phyloP scores from a whole-genome alignment of 2,113 vertebrate genomes.

The Lagopus leucura region DNA sequence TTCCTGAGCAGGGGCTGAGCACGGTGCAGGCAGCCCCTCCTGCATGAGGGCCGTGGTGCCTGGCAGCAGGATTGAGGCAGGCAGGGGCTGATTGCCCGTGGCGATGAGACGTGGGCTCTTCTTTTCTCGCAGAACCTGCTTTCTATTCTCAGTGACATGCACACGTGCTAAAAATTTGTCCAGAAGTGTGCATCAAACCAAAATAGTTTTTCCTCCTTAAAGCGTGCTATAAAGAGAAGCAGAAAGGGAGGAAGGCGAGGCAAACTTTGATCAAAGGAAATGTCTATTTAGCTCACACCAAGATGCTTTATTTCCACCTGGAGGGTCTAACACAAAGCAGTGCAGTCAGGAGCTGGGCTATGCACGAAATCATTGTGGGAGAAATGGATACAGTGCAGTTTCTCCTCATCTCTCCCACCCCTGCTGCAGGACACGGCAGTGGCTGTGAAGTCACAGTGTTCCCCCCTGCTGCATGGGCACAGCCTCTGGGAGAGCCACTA shows the following conservation, averaged over 20 bases:
- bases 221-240: neutral
- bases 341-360: neutral
- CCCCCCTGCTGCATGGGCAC: neutral
- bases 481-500: neutral
- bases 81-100: no score
- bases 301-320: neutral
- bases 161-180: neutral
- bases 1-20: no score
- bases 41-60: no score
- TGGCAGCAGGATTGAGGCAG: no score
- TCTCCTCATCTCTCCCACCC: accelerated
- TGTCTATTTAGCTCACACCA: neutral
- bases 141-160: neutral
- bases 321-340: neutral
- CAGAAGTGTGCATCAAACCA: neutral
- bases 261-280: neutral
- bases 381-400: accelerated
- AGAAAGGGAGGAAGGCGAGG: neutral
- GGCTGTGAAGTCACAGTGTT: neutral
- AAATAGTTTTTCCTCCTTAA: neutral
- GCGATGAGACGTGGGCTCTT: no score
- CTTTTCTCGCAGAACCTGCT: neutral
- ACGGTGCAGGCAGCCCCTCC: accelerated
- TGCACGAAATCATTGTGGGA: neutral
- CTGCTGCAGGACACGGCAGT: accelerated